Evolutionary conservation across 1,140 invertebrate species (phyloP), one percentile per base, ranked within the genome.

Genomic region (Holotrichia oblita): DNA sequence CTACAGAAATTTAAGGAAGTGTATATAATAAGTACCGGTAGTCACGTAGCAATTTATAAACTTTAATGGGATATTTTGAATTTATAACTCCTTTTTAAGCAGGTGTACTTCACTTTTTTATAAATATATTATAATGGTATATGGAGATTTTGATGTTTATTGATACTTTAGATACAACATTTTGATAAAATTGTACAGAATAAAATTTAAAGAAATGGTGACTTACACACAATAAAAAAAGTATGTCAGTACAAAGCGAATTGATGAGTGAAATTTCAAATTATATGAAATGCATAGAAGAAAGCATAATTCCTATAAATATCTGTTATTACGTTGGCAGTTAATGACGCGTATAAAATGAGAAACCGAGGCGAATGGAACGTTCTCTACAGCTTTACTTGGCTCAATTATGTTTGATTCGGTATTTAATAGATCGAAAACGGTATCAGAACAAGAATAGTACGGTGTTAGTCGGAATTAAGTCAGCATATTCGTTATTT

Each of bases 201-300:
- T 34, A 34, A 34, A 34, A 34, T 34, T 34, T 34, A 34, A 2
- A 17, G n/a, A 55, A 55, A 55, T 55, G n/a, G n/a, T 55, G 12
- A 55, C 17, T 6, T 14, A 55, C 12, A 12, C 3, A 3, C 12
- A n/a, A 55, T 55, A 17, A 55, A 69, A 69, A 64, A 69, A 69
- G 22, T 27, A 22, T 17, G 61, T 69, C 22, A 69, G 24, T 34
- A 20, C 22, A 17, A 69, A 4, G 24, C 61, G 27, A 3, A 14
- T 69, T 27, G 27, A 34, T 34, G 61, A 69, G 61, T 69, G 61
- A 69, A 69, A 69, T 69, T 69, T 69, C 9, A 14, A 69, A 69
- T 69, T 69, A 69, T 69, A 27, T 4, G 61, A 12, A 10, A 69
- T 10, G 14, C 12, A 22, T 8, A 69, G 12, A 34, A 34, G 27